Percentiles rank a stretch among this genome's conserved stretches.
phyloP scores from a whole-genome alignment of 1,140 invertebrate genomes.

The Drosophila elegans region DNA sequence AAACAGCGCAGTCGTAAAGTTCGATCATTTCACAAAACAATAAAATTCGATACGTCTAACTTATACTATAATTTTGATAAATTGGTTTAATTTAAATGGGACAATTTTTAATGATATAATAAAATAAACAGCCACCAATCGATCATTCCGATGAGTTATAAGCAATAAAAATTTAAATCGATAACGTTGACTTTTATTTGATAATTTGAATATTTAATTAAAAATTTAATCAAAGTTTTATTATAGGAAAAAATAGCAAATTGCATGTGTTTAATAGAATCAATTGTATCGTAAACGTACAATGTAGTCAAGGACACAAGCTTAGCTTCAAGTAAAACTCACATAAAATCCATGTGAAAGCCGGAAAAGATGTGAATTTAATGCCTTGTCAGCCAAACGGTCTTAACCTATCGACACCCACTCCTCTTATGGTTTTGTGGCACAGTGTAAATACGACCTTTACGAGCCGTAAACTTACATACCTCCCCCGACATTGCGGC shows the following conservation, averaged over 20 bases:
- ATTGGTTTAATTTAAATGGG: neutral
- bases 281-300: neutral
- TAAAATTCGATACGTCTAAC: neutral
- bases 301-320: neutral
- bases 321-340: neutral
- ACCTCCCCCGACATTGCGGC: conserved; percentile 8
- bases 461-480: conserved; percentile 1
- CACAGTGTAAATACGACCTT: conserved; percentile 1
- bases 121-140: neutral
- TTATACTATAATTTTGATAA: neutral
- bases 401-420: neutral
- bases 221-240: no score
- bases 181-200: neutral
- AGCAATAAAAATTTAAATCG: neutral
- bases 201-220: neutral
- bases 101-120: no score
- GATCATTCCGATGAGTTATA: no score
- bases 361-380: neutral
- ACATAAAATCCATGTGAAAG: neutral
- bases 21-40: neutral
- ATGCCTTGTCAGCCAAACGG: neutral
- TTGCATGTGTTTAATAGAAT: no score
- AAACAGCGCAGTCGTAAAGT: neutral
- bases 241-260: no score
- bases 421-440: neutral